These are phyloP conservation scores for Trogon melanurus DNA, from an alignment of 2,113 vertebrate species.

Conservation along the genomic window DNA sequence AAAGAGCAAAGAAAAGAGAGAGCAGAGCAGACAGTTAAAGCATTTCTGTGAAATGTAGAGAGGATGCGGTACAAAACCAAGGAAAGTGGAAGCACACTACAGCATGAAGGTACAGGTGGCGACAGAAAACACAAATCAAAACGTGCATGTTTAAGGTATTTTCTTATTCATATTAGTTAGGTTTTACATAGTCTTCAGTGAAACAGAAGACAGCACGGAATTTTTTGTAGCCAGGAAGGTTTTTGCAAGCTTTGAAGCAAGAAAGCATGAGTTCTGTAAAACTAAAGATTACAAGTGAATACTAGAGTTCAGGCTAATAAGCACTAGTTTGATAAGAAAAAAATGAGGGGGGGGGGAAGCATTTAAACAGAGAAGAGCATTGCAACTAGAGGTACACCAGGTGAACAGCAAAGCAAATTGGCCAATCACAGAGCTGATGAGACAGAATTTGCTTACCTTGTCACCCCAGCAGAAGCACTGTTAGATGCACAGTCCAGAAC, in stretches of 20 bases:
- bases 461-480: neutral
- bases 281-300: neutral
- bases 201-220: neutral
- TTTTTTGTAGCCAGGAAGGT: neutral
- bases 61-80: neutral
- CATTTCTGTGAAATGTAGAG: neutral
- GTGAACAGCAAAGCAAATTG: neutral
- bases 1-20: neutral
- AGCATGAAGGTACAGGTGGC: neutral
- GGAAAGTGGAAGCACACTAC: neutral
- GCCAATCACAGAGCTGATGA: neutral
- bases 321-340: neutral
- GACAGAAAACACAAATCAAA: neutral
- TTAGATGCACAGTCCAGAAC: neutral
- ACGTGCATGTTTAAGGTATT: neutral
- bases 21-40: neutral
- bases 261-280: neutral
- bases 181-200: neutral
- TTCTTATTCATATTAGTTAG: neutral
- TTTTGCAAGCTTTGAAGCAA: neutral
- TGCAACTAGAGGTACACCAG: neutral
- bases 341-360: rapidly evolving
- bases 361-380: neutral
- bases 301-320: neutral
- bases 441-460: neutral